Evolutionary conservation across 92 coral and sea anemone genomes (phyloP).

Genomic region (Siderastrea radians): DNA sequence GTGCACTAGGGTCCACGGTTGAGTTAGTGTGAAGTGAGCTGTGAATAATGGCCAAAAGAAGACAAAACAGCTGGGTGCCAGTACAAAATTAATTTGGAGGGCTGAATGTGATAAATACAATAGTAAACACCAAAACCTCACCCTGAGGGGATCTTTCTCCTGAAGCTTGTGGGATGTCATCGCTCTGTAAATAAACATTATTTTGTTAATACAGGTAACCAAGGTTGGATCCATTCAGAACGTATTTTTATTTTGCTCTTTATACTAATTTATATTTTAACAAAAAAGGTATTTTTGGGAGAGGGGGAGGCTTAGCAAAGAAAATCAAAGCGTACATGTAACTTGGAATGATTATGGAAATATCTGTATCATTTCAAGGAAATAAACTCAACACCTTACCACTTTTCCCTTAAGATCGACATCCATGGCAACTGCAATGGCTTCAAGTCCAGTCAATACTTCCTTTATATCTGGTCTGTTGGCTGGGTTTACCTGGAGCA

Average conservation of each 20-base stretch:
- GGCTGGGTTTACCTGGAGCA: conserved; percentile 86
- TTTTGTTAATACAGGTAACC: not conserved
- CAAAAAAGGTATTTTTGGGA: too few species aligned
- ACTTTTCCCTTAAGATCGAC: conserved; percentile 94
- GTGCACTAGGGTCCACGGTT: too few species aligned
- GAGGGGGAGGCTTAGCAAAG: too few species aligned
- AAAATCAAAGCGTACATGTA: too few species aligned
- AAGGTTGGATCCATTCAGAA: not conserved
- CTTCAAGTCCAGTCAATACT: conserved; percentile 87
- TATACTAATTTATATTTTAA: too few species aligned
- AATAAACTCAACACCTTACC: conserved; percentile 48
- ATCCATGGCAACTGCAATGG: conserved; percentile 81
- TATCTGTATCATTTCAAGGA: not conserved
- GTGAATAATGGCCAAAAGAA: too few species aligned
- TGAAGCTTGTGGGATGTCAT: conserved; percentile 21
- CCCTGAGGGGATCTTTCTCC: conserved; percentile 33
- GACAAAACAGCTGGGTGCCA: too few species aligned
- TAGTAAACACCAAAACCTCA: not conserved
- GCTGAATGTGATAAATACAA: too few species aligned
- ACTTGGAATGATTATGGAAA: not conserved
- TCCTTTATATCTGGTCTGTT: conserved; percentile 89
- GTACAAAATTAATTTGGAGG: too few species aligned
- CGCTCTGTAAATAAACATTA: conserved; percentile 15
- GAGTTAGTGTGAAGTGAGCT: too few species aligned
- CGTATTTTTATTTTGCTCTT: too few species aligned